These are phyloP conservation scores for Volucella bombylans DNA, from an alignment of 2,888 invertebrate species.

Conservation along the genomic window DNA sequence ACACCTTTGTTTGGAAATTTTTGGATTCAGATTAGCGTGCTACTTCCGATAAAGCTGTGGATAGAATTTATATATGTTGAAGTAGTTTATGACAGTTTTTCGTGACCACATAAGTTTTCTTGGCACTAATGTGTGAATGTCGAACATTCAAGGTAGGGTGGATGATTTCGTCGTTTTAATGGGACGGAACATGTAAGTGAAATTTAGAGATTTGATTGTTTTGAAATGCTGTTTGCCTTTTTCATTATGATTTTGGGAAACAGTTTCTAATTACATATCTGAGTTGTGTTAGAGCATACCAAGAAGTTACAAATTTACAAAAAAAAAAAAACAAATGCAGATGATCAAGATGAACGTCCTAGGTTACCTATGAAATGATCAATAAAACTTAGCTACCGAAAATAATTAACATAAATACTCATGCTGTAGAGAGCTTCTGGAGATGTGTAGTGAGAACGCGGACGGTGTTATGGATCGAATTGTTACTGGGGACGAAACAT, in stretches of 20 bases:
- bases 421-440: too few relatives aligned
- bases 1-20: constrained; percentile 18
- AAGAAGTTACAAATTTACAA: too few relatives aligned
- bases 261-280: background rate
- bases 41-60: constrained; percentile 24
- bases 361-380: too few relatives aligned
- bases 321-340: too few relatives aligned
- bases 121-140: background rate
- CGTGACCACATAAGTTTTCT: constrained; percentile 50
- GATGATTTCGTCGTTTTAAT: constrained; percentile 11
- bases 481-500: too few relatives aligned
- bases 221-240: constrained; percentile 6
- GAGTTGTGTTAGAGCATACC: background rate
- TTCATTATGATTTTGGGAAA: constrained; percentile 4
- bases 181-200: constrained; percentile 12
- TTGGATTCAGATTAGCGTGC: background rate
- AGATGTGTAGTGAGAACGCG: too few relatives aligned
- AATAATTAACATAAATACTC: too few relatives aligned
- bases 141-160: background rate
- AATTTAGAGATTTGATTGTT: constrained; percentile 16
- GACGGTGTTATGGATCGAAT: too few relatives aligned
- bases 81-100: constrained; percentile 23
- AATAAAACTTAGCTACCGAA: too few relatives aligned
- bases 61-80: background rate
- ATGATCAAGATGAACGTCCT: too few relatives aligned